A percentile compares a stretch with the other conserved stretches of the same genome.
phyloP scores from a whole-genome alignment of 1,140 invertebrate species.

The Temnothorax longispinosus region DNA sequence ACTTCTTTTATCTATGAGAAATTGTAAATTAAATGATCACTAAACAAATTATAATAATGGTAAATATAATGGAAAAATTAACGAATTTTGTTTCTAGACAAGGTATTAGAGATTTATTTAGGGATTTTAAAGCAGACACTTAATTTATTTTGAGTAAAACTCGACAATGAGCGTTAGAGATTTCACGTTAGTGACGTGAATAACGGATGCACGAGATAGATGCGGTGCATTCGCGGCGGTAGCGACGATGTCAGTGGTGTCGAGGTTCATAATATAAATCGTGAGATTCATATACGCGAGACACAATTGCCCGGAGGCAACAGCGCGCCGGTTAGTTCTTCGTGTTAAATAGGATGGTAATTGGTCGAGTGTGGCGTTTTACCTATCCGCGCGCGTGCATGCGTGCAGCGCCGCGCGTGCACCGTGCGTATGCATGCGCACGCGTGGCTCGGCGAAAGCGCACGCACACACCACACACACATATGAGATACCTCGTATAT shows the following conservation, averaged over 20 bases:
- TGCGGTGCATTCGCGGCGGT: not conserved
- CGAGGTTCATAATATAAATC: constrained; percentile 44
- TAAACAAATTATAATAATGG: not conserved
- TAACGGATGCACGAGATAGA: not conserved
- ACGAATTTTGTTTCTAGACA: not conserved
- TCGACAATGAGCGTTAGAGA: not conserved
- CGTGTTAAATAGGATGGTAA: constrained; percentile 62
- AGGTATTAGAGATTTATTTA: not conserved
- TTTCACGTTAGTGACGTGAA: not conserved
- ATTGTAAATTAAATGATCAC: not conserved
- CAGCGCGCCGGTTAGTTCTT: constrained; percentile 49
- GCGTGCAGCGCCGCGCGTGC: constrained; percentile 21
- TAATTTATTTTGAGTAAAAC: not conserved
- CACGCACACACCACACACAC: not conserved
- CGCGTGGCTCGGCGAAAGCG: not conserved
- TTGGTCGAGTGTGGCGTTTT: constrained; percentile 62
- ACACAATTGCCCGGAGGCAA: constrained; percentile 50
- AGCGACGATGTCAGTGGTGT: not conserved
- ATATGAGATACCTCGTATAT: not conserved
- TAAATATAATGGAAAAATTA: not conserved
- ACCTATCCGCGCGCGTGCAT: constrained; percentile 34
- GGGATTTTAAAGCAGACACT: not conserved
- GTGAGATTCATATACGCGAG: constrained; percentile 48
- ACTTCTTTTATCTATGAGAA: not conserved
- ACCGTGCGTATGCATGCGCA: constrained; percentile 10